Conservation (phyloP, 1,140 invertebrate genomes). For the Drosophila bifasciata region DNA sequence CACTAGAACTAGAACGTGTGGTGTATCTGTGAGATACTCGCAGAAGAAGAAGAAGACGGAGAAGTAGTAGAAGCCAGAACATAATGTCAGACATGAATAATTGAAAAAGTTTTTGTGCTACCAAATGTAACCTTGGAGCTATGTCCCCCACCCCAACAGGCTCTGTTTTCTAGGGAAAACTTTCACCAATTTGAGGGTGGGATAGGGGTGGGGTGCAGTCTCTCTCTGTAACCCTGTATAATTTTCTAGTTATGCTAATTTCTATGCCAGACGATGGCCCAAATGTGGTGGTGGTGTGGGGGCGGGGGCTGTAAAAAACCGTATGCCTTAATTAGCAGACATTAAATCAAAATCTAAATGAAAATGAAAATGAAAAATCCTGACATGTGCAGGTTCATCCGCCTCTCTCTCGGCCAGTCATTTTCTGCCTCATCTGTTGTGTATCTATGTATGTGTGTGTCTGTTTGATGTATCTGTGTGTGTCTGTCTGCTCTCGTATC, state of each 20-base stretch:
- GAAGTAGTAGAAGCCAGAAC: constrained; percentile 43
- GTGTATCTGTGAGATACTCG: constrained; percentile 65
- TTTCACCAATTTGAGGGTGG: constrained; percentile 41
- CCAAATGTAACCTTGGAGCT: constrained; percentile 69
- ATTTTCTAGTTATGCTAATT: constrained; percentile 82
- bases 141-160: background rate
- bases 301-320: background rate
- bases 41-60: constrained; percentile 31
- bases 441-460: constrained; percentile 21
- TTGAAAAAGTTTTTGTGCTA: constrained; percentile 72
- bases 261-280: constrained; percentile 48
- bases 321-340: constrained; percentile 70
- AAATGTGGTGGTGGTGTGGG: too few relatives aligned
- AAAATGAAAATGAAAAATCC: constrained; percentile 55
- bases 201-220: background rate
- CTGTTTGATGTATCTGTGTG: constrained; percentile 15
- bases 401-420: constrained; percentile 8
- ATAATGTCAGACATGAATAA: constrained; percentile 79
- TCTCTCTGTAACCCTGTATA: constrained; percentile 49
- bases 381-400: constrained; percentile 70
- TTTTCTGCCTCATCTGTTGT: constrained; percentile 45
- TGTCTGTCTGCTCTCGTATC: background rate
- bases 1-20: too few relatives aligned
- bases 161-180: constrained; percentile 21
- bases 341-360: constrained; percentile 72